Evolutionary conservation across 2,888 invertebrate species (phyloP), one percentile per base, ranked within the genome.

Genomic region (Lepas anatifera): DNA sequence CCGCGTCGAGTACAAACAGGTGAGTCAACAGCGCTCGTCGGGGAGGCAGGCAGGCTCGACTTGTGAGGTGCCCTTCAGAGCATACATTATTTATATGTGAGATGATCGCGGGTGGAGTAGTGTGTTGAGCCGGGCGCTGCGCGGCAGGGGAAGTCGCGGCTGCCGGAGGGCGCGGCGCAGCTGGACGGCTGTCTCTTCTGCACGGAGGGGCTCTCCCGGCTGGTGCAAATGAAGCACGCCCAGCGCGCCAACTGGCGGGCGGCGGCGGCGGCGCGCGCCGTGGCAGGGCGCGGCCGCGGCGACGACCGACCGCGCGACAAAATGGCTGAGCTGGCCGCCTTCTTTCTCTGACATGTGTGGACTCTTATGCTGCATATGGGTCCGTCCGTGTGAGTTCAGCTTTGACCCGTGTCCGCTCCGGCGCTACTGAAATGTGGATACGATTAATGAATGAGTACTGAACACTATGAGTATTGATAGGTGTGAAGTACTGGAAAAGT

Each of bases 241-340:
- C 37, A 64, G 37, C 37, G 39, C 3, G 2, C 37, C 4, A 0
- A n/a, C 1, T 13, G 1, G 7, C n/a, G 64, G 39, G 11, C 37
- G 25, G 37, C 37, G 13, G 64, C 25, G 13, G 64, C 11, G 13
- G 11, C 7, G 11, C 64, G 64, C 3, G 64, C 37, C 39, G 25
- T 37, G 11, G n/a, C n/a, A n/a, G 39, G 39, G 37, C 37, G 39
- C 10, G n/a, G 22, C 3, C 6, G 48, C 90, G 22, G 92, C 91
- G 25, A 16, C 39, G 22, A 22, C n/a, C 64, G 16, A 72, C 89
- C 90, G 22, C 92, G 92, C 78, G 95, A 95, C 81, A 95, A 95
- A 83, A 95, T 95, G 95, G 90, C 94, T 50, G 93, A 94, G 78
- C 81, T 95, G 70, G 95, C 92, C 3, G 92, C 94, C 0, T 95